Conservation (phyloP, 92 coral and sea anemone genomes). For the Isaurus tuberculatus region DNA sequence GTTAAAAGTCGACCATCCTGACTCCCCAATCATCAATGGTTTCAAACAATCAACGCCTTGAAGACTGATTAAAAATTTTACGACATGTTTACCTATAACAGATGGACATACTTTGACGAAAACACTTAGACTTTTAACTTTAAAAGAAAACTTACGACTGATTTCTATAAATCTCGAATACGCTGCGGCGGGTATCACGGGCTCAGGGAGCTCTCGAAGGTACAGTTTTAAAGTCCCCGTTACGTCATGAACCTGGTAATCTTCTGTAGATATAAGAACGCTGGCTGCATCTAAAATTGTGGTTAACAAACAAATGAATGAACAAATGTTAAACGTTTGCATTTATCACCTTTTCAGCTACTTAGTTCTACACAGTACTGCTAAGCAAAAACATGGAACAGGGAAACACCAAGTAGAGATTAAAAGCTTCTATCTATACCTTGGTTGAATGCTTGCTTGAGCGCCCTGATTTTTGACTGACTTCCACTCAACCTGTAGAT, state of each 20-base stretch:
- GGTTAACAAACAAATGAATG: not conserved
- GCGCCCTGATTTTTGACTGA: conserved; percentile 78
- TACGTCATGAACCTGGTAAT: conserved; percentile 92
- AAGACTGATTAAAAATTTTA: not conserved
- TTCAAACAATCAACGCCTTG: no score
- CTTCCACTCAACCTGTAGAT: conserved; percentile 93
- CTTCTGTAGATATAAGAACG: conserved; percentile 82
- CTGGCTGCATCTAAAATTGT: conserved; percentile 76
- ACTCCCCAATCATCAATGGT: no score
- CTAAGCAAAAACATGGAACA: not conserved
- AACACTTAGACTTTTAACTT: not conserved
- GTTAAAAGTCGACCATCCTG: no score
- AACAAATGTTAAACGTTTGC: not conserved
- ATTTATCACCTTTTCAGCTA: not conserved
- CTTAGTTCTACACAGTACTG: not conserved
- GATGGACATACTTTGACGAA: not conserved
- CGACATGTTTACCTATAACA: not conserved
- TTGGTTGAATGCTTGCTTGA: conserved; percentile 85
- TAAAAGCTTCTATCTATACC: conserved; percentile 54
- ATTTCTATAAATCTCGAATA: conserved; percentile 79
- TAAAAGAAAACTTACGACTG: conserved; percentile 63
- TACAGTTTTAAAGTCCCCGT: conserved; percentile 92
- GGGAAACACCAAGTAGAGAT: no score
- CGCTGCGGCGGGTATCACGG: conserved; percentile 85
- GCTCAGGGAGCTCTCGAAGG: conserved; percentile 95